Base-by-base conservation (phyloP, 2,888 invertebrate genomes). In the Archips crataeganus region DNA sequence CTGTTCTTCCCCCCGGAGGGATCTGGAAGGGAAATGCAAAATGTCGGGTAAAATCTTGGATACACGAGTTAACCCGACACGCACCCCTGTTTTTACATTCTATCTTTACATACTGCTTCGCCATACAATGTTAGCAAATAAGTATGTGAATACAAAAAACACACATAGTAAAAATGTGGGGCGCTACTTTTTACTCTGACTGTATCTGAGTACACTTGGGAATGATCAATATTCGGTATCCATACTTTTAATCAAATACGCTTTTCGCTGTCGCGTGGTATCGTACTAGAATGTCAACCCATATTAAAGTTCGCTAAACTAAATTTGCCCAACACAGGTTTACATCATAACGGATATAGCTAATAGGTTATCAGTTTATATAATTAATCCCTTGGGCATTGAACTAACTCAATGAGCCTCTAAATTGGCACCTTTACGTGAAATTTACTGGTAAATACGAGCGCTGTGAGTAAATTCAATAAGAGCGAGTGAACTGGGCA, bases 361-460 rank as follows among this genome's bases (percentile, higher is more conserved):
- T 57, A 57, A 32, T 23, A 57, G 4, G 57, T 57, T 32, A 57
- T 32, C 32, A 32, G 57, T 57, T 57, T 32, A 57, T 32, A 57
- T 57, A 11, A 57, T 57, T 57, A 57, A 57, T 57, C 57, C 57
- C 57, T 32, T 32, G 57, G 54, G 57, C 57, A 10, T 32, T 32
- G 10, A 57, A 57, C 32, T 32, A 57, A 32, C 57, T 32, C 57
- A 11, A 57, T 11, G 57, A 57, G 4, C 57, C 57, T 23, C 23
- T 13, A 11, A 23, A 45, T 23, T 23, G 32, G 5, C 6, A 62
- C 45, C 45, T 23, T 8, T 42, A 45, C 23, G 23, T 6, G 57
- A 11, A 62, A 45, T 62, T 62, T 62, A n/a, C 23, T 23, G 11
- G 45, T 62, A 62, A 61, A 45, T 15, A 45, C 11, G 5, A 42